These are phyloP conservation scores for Drosophila arizonae DNA, from an alignment of 1,140 invertebrate genomes.

Conservation along the genomic window DNA sequence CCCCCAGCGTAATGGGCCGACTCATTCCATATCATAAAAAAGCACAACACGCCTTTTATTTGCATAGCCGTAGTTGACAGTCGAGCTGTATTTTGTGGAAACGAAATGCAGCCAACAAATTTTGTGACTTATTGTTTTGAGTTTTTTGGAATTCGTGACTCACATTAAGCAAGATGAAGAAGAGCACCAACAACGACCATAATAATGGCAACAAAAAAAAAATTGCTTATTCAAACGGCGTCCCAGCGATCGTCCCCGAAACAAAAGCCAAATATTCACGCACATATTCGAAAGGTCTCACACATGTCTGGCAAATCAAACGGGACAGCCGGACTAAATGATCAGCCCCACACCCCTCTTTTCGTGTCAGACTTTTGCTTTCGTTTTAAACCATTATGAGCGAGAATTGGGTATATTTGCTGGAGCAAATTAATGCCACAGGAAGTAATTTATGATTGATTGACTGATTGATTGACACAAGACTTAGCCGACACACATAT, in stretches of 20 bases:
- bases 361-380: background rate
- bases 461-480: no score
- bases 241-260: constrained; percentile 57
- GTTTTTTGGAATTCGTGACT: constrained; percentile 41
- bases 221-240: constrained; percentile 71
- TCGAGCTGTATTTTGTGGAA: constrained; percentile 62
- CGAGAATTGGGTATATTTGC: background rate
- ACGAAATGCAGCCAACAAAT: constrained; percentile 65
- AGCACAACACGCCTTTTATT: constrained; percentile 66
- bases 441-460: no score
- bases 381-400: no score
- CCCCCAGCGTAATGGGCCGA: constrained; percentile 11
- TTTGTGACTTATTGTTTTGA: constrained; percentile 40
- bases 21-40: constrained; percentile 23
- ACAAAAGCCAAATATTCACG: constrained; percentile 30
- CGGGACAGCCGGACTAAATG: constrained; percentile 60
- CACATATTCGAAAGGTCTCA: constrained; percentile 69
- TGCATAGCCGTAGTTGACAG: constrained; percentile 59
- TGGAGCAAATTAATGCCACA: background rate
- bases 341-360: constrained; percentile 20
- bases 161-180: constrained; percentile 23
- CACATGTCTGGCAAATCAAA: constrained; percentile 77
- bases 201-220: background rate
- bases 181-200: constrained; percentile 18
- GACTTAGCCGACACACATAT: no score